phyloP scores from a whole-genome alignment of 2,113 vertebrate species.

The Rallus limicola region DNA sequence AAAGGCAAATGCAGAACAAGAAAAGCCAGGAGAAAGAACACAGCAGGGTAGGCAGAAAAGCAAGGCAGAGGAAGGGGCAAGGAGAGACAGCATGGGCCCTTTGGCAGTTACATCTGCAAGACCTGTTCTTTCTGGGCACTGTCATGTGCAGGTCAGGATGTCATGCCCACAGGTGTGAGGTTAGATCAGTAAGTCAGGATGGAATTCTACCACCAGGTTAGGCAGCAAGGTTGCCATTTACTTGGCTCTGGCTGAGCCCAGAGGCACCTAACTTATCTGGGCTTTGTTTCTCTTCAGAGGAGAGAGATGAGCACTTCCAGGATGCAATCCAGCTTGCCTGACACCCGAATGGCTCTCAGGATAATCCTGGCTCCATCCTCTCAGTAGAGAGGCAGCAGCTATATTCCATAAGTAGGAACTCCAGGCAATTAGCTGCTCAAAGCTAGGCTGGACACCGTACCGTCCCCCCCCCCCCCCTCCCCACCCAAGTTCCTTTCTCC shows the following conservation, averaged over 20 bases:
- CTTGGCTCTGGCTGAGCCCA: background rate
- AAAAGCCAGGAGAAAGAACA: background rate
- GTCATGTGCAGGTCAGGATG: background rate
- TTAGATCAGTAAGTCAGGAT: background rate
- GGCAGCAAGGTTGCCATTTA: background rate
- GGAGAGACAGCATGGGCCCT: background rate
- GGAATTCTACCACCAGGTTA: background rate
- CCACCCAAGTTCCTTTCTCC: background rate
- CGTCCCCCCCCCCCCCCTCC: too few species aligned
- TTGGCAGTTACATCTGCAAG: background rate
- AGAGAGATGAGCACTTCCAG: background rate
- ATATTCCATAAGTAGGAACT: background rate
- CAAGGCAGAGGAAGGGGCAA: background rate
- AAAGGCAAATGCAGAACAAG: background rate
- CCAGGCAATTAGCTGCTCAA: background rate
- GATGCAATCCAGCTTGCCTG: background rate
- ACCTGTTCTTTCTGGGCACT: background rate
- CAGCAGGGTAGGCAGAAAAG: background rate
- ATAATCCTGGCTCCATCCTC: background rate
- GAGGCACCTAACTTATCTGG: background rate
- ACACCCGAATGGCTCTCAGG: background rate
- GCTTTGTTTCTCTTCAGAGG: background rate
- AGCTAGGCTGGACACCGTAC: background rate
- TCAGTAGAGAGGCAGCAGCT: background rate
- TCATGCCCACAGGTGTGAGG: background rate